Conservation (phyloP, 2,113 vertebrate genomes). For the Oenanthe oenanthe region DNA sequence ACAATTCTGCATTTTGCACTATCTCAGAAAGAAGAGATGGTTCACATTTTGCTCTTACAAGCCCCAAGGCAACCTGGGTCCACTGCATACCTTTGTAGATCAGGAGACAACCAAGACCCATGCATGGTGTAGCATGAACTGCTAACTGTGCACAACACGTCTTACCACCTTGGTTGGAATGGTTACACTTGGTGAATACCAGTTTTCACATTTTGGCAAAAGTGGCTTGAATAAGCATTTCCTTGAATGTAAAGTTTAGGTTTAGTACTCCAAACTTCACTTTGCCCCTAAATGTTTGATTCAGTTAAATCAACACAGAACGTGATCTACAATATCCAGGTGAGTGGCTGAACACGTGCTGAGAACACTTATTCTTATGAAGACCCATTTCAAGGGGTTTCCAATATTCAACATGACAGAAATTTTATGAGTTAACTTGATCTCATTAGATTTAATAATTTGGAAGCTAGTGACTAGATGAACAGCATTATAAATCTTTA, state of each 20-base stretch:
- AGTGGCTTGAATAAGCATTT: not conserved
- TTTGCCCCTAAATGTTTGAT: not conserved
- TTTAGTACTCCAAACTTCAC: not conserved
- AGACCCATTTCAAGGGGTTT: not conserved
- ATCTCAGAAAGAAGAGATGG: not conserved
- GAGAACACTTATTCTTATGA: not conserved
- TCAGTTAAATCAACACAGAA: not conserved
- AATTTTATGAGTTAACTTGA: not conserved
- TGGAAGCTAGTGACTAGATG: not conserved
- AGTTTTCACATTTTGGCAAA: not conserved
- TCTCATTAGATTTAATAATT: not conserved
- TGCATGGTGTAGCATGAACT: not conserved
- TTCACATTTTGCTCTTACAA: not conserved
- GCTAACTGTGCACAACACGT: not conserved
- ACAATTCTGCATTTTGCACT: not conserved
- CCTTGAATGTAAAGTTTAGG: not conserved
- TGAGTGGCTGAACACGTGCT: not conserved
- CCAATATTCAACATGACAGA: not conserved
- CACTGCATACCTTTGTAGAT: not conserved
- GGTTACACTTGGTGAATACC: not conserved
- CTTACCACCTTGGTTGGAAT: not conserved
- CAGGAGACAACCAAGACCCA: not conserved
- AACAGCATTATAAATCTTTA: not conserved
- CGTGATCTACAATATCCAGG: not conserved
- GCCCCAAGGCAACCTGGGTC: not conserved